Evolutionary conservation across 2,888 invertebrate species (phyloP).

Genomic region (Parnassius apollo): DNA sequence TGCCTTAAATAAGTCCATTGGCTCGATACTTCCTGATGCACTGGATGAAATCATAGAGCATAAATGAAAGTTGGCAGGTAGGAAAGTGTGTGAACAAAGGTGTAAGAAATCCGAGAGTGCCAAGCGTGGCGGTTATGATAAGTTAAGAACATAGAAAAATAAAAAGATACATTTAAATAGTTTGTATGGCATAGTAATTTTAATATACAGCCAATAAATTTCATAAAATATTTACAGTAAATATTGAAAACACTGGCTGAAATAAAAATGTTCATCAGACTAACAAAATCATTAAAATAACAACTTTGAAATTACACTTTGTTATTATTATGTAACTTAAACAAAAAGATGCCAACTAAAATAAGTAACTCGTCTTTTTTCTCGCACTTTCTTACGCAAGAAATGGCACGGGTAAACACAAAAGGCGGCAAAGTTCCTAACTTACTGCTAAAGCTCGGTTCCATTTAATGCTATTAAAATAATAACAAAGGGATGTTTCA

Average conservation of each 20-base stretch:
- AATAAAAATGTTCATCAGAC: constrained; percentile 5
- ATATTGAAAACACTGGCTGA: neutral
- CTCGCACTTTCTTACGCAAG: neutral
- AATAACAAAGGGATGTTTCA: constrained; percentile 1
- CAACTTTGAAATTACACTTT: neutral
- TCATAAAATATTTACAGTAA: neutral
- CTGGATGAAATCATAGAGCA: too few species aligned
- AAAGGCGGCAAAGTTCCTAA: constrained; percentile 4
- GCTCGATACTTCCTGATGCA: too few species aligned
- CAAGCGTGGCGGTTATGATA: too few species aligned
- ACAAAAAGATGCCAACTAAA: neutral
- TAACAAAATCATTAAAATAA: neutral
- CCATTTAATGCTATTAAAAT: constrained; percentile 3
- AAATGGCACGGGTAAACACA: constrained; percentile 2
- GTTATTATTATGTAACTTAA: neutral
- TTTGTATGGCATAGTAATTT: too few species aligned
- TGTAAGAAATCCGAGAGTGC: too few species aligned
- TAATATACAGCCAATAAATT: neutral
- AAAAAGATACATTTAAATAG: too few species aligned
- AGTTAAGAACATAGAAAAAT: too few species aligned
- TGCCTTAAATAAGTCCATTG: too few species aligned
- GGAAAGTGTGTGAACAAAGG: too few species aligned
- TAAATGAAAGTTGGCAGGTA: too few species aligned
- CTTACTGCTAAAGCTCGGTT: neutral
- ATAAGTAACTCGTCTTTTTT: constrained; percentile 2